phyloP scores from a whole-genome alignment of 2,888 invertebrate species.

The Orgyia antiqua region DNA sequence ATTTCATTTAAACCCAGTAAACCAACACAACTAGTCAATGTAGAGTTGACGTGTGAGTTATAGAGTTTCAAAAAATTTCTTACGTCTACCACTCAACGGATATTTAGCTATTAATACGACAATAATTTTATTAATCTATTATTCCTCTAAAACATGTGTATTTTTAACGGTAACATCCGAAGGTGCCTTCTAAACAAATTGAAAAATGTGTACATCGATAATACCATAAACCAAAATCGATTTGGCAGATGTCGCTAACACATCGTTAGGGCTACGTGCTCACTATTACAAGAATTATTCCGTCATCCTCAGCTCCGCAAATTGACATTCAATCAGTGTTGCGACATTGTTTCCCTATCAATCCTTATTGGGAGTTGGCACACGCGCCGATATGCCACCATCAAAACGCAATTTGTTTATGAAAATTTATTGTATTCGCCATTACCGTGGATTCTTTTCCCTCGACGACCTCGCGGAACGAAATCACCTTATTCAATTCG shows the following conservation, averaged over 20 bases:
- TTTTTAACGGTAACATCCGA: too few relatives aligned
- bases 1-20: too few relatives aligned
- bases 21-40: too few relatives aligned
- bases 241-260: constrained; percentile 40
- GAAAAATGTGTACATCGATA: too few relatives aligned
- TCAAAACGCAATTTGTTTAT: constrained; percentile 79
- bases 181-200: too few relatives aligned
- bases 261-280: constrained; percentile 65
- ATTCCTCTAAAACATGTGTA: too few relatives aligned
- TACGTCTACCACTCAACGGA: too few relatives aligned
- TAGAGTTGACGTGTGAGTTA: too few relatives aligned
- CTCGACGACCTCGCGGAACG: constrained; percentile 68
- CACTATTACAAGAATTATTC: constrained; percentile 62
- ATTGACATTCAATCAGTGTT: constrained; percentile 77
- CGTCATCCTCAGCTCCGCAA: constrained; percentile 45
- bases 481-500: constrained; percentile 78
- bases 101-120: too few relatives aligned
- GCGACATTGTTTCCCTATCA: constrained; percentile 76
- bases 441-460: constrained; percentile 76
- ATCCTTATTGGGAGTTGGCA: constrained; percentile 71
- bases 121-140: too few relatives aligned
- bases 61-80: too few relatives aligned
- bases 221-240: constrained; percentile 22
- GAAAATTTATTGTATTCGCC: constrained; percentile 79
- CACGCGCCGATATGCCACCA: constrained; percentile 69